These are phyloP conservation scores for Phyllostomus hastatus DNA, from an alignment of 2,113 vertebrate genomes.

Conservation along the genomic window DNA sequence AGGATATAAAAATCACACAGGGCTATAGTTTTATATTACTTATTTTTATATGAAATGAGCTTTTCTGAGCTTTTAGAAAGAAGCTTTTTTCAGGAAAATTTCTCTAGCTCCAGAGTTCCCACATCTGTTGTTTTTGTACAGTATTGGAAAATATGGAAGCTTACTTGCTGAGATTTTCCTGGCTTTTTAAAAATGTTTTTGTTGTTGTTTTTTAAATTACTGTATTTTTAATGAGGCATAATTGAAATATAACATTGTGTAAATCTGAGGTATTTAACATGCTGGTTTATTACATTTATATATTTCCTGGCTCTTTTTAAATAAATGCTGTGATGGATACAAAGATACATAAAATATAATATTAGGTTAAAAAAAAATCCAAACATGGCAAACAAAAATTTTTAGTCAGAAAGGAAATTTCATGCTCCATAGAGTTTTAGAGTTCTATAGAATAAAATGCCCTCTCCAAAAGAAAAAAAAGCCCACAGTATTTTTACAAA, in stretches of 20 bases:
- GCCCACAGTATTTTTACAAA: background rate
- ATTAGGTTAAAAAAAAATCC: background rate
- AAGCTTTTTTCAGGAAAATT: background rate
- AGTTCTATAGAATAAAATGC: background rate
- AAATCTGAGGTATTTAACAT: background rate
- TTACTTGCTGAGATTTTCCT: background rate
- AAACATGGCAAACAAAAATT: background rate
- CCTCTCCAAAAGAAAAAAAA: background rate
- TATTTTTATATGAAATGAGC: background rate
- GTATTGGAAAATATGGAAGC: background rate
- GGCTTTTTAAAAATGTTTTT: background rate
- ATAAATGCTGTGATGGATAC: background rate
- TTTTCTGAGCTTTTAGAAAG: background rate
- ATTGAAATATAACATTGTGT: background rate
- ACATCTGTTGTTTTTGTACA: background rate
- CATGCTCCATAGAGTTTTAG: background rate
- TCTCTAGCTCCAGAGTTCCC: background rate
- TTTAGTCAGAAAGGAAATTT: constrained; percentile 30
- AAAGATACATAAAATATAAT: background rate
- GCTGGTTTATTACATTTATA: background rate
- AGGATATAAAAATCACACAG: background rate
- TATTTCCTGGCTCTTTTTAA: background rate
- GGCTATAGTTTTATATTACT: background rate
- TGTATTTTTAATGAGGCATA: background rate
- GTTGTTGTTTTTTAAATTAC: background rate